Conservation (phyloP, 1,140 invertebrate genomes). For the Atopsyche davidsoni region DNA sequence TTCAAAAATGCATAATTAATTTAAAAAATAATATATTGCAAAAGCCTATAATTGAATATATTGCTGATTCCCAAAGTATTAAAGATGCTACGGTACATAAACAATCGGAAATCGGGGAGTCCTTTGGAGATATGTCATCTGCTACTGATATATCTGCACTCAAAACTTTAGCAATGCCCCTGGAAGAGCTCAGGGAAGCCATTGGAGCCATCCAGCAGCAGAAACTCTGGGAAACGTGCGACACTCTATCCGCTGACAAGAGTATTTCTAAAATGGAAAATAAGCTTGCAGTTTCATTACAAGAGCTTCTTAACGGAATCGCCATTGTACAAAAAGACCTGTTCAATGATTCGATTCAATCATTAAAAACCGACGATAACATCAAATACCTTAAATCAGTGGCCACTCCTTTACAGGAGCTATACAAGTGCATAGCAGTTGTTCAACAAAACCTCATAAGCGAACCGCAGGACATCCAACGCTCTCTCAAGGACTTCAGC, state of each 20-base stretch:
- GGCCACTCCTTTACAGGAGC: conserved; percentile 38
- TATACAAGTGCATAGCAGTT: conserved; percentile 39
- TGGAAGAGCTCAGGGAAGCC: conserved; percentile 30
- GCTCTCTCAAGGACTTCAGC: conserved; percentile 15
- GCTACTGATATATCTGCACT: conserved; percentile 18
- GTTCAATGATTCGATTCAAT: conserved; percentile 1
- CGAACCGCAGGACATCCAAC: conserved; percentile 24
- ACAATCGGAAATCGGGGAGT: conserved; percentile 2
- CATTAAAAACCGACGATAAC: not conserved
- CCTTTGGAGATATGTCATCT: not conserved
- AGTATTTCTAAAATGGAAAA: not conserved
- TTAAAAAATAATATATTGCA: too few species aligned
- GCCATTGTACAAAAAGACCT: conserved; percentile 17
- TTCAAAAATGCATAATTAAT: too few species aligned
- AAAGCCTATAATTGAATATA: too few species aligned
- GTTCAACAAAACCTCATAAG: conserved; percentile 32
- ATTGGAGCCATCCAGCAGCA: conserved; percentile 31
- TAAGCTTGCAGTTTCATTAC: conserved; percentile 12
- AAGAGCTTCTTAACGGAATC: conserved; percentile 21
- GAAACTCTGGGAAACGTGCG: conserved; percentile 27
- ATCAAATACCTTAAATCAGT: conserved; percentile 26
- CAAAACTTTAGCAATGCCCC: conserved; percentile 30
- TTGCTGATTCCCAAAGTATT: conserved; percentile 5
- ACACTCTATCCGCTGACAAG: conserved; percentile 9
- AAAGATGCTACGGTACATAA: conserved; percentile 1